Conservation (phyloP, 1,140 invertebrate species). For the Ditylenchus dipsaci region DNA sequence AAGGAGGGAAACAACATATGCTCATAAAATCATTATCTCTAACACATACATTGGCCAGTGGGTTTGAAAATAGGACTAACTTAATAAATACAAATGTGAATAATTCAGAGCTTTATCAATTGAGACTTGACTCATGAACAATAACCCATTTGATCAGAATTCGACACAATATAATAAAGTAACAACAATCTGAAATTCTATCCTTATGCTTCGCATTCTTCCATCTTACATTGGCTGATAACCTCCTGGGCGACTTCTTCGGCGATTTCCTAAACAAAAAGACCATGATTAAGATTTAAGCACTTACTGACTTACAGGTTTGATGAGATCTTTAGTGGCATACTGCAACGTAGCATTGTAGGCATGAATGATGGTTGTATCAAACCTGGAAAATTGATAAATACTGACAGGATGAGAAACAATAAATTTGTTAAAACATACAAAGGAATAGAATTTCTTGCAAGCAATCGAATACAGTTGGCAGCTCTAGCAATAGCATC, state of each 20-base stretch:
- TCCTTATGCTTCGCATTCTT: slow-evolving; percentile 2
- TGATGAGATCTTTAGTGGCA: slow-evolving; percentile 70
- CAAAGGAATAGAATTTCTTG: slow-evolving; percentile 77
- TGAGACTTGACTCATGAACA: no score
- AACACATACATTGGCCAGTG: background rate
- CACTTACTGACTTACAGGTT: slow-evolving; percentile 60
- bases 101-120: no score
- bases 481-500: slow-evolving; percentile 78
- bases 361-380: slow-evolving; percentile 83
- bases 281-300: no score
- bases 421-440: no score
- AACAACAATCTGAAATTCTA: no score
- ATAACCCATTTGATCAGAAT: no score
- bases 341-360: slow-evolving; percentile 84
- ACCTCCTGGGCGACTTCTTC: slow-evolving; percentile 66
- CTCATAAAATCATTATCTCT: slow-evolving; percentile 11
- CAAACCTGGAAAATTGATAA: slow-evolving; percentile 62
- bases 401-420: no score
- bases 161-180: no score
- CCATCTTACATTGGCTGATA: slow-evolving; percentile 26
- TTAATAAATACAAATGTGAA: no score
- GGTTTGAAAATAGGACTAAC: no score
- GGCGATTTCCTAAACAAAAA: slow-evolving; percentile 66
- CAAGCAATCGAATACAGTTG: slow-evolving; percentile 81
- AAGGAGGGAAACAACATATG: background rate